phyloP scores from a whole-genome alignment of 2,797 vertebrate species.

The Tenualosa thibaudeaui region DNA sequence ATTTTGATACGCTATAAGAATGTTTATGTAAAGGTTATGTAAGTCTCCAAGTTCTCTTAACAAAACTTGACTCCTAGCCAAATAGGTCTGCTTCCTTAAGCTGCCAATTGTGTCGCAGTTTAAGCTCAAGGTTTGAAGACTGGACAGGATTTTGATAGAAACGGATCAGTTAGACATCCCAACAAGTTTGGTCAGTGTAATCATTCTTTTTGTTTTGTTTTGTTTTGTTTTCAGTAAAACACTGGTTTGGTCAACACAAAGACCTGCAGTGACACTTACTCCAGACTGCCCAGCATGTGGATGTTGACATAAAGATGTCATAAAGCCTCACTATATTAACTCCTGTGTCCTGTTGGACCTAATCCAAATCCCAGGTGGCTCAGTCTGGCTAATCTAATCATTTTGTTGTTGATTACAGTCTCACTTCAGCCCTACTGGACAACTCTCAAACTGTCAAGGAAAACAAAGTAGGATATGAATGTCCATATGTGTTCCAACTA shows the following conservation, averaged over 20 bases:
- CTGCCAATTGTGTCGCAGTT: background rate
- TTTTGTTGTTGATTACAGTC: slow-evolving; percentile 24
- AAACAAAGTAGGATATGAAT: background rate
- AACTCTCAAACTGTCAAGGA: background rate
- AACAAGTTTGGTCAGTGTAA: no score
- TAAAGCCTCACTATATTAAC: slow-evolving; percentile 19
- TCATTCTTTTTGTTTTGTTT: no score
- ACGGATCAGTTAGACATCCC: background rate
- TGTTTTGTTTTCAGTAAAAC: background rate
- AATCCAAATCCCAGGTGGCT: slow-evolving; percentile 36
- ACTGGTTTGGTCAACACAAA: background rate
- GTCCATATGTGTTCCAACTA: background rate
- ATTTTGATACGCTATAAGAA: background rate
- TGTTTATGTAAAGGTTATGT: no score
- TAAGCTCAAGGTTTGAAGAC: background rate
- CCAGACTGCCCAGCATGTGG: background rate
- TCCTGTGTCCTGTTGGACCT: slow-evolving; percentile 25
- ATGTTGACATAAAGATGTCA: slow-evolving; percentile 36
- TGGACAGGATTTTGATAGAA: background rate
- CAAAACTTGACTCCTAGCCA: background rate
- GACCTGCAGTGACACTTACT: background rate
- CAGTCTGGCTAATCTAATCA: slow-evolving; percentile 41
- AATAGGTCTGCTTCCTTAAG: background rate
- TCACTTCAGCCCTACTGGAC: background rate
- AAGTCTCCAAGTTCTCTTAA: background rate